Conservation (phyloP, 1,140 invertebrate species). For the Bombus waltoni region DNA sequence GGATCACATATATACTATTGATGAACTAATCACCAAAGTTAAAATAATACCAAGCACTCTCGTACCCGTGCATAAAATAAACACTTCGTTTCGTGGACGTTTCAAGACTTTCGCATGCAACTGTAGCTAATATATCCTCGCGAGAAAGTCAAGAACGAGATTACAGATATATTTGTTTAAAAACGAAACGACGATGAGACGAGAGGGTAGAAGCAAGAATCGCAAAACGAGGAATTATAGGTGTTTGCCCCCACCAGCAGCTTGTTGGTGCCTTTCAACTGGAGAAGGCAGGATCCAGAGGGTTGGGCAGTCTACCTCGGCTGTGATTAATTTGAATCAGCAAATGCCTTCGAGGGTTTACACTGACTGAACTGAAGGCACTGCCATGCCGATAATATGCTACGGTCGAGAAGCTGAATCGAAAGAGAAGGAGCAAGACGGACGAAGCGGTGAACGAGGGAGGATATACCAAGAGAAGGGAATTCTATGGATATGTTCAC, state of each 20-base stretch:
- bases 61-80: too few relatives aligned
- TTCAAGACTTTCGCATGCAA: too few relatives aligned
- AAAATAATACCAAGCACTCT: too few relatives aligned
- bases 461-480: conserved; percentile 28
- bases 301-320: conserved; percentile 67
- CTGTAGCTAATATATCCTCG: too few relatives aligned
- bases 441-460: conserved; percentile 25
- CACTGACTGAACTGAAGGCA: conserved; percentile 71
- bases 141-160: neutral
- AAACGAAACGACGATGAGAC: neutral
- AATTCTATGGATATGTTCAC: conserved; percentile 68
- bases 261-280: conserved; percentile 42
- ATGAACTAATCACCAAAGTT: too few relatives aligned
- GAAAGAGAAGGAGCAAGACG: conserved; percentile 54
- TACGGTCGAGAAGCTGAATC: conserved; percentile 64
- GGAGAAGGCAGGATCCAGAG: conserved; percentile 18
- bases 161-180: neutral
- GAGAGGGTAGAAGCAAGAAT: neutral
- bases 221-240: conserved; percentile 52
- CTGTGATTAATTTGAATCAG: conserved; percentile 83
- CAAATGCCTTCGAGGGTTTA: conserved; percentile 80
- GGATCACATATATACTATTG: too few relatives aligned
- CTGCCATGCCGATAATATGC: conserved; percentile 69
- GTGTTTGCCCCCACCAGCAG: conserved; percentile 45
- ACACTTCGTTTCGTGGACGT: too few relatives aligned